A percentile compares a stretch with the other conserved stretches of the same genome.
Evolutionary conservation across 2,888 invertebrate genomes (phyloP).

Genomic region (Amphipoea lucens): DNA sequence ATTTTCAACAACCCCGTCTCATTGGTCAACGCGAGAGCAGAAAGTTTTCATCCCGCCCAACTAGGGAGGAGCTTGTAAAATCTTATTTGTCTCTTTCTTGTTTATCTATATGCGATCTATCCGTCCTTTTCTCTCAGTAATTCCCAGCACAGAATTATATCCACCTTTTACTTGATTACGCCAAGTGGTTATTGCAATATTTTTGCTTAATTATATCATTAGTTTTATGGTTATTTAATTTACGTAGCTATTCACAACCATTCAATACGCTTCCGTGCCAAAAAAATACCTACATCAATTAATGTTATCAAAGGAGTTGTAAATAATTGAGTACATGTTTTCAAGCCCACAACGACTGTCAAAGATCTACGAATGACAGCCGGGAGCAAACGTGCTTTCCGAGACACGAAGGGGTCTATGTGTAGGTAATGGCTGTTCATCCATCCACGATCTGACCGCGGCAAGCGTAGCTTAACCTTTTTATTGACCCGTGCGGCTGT

Average conservation of each 20-base stretch:
- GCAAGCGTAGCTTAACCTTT: not conserved
- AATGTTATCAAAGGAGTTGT: no score
- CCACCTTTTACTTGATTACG: constrained; percentile 7
- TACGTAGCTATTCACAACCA: no score
- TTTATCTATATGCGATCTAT: not conserved
- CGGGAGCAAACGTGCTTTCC: no score
- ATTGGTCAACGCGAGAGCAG: constrained; percentile 10
- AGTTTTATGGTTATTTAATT: constrained; percentile 2
- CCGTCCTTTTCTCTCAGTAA: constrained; percentile 24
- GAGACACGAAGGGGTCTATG: not conserved
- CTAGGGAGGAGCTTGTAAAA: not conserved
- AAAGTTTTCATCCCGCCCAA: constrained; percentile 37
- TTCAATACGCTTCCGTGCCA: no score
- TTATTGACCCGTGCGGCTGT: not conserved
- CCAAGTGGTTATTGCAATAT: constrained; percentile 32
- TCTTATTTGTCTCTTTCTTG: constrained; percentile 41
- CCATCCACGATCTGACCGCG: not conserved
- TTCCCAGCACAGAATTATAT: not conserved
- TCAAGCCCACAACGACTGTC: no score
- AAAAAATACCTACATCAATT: no score
- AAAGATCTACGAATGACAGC: no score
- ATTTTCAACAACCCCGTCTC: not conserved
- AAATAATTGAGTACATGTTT: no score
- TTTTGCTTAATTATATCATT: constrained; percentile 13
- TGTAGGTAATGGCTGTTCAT: not conserved